Evolutionary conservation across 2,888 invertebrate species (phyloP).

Genomic region (Galerucella pusilla): DNA sequence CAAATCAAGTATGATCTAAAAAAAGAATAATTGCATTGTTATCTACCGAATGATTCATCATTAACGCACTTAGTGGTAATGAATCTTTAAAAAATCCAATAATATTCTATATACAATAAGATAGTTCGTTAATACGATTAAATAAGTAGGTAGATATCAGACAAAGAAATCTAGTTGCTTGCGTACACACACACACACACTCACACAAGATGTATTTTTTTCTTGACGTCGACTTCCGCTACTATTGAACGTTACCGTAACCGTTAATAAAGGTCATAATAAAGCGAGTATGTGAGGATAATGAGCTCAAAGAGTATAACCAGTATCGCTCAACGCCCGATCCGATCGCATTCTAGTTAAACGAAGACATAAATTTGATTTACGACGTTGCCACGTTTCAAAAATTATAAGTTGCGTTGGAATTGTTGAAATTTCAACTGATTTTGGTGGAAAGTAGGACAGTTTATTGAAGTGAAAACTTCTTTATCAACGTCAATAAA

Average conservation of each 20-base stretch:
- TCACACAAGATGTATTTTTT: constrained; percentile 54
- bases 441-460: too few relatives aligned
- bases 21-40: constrained; percentile 5
- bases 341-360: background rate
- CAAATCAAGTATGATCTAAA: background rate
- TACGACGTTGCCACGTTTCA: constrained; percentile 1
- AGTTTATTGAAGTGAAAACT: too few relatives aligned
- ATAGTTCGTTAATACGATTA: constrained; percentile 32
- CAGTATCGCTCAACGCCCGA: constrained; percentile 57
- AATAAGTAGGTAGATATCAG: constrained; percentile 51
- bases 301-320: constrained; percentile 54
- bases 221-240: constrained; percentile 63
- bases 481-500: too few relatives aligned
- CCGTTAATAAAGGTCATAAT: constrained; percentile 59
- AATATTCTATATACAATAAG: constrained; percentile 14
- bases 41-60: constrained; percentile 10
- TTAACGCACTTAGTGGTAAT: constrained; percentile 12
- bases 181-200: constrained; percentile 43
- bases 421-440: too few relatives aligned
- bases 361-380: background rate
- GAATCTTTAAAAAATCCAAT: constrained; percentile 28
- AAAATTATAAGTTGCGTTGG: background rate
- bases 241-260: constrained; percentile 59
- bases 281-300: constrained; percentile 53
- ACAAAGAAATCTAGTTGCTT: constrained; percentile 62